Evolutionary conservation across 2,888 invertebrate genomes (phyloP), one percentile per base, ranked within the genome.

Genomic region (Trachelus iudaicus): DNA sequence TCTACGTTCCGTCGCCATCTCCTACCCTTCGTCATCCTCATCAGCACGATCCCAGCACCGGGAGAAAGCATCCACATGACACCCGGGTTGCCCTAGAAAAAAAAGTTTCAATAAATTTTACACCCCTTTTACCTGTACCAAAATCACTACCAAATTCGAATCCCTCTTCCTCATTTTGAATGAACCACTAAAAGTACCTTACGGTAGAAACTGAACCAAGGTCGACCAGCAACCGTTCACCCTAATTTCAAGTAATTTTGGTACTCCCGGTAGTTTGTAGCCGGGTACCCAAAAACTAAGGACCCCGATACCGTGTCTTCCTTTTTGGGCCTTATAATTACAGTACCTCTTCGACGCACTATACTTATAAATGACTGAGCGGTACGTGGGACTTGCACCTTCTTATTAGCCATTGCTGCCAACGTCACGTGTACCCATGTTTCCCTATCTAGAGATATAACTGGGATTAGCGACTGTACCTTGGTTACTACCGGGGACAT

Each of bases 321-420:
- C 81, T 80, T 83, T 83, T 91, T 91, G 91, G 92, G 90, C 92
- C 92, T 92, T 92, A 92, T 92, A 92, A 92, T 92, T 92, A 92
- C 92, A 90, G 91, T 56, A 56, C 56, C 92, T 92, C 92, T 89
- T 92, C 92, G 91, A 92, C 56, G 23, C 23, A 56, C 56, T 56
- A 23, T 23, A 35, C 35, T 12, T 35, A 92, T 91, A 92, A 92
- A 92, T 91, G 92, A 91, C 90, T 89, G 90, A 85, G 91, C 92
- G 92, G 91, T 56, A 56, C 56, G 91, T 92, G 92, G 91, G 23
- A 6, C 90, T 92, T 89, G 91, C 92, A 92, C 92, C 92, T 91
- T 90, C 92, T 92, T 92, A 86, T 83, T 83, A 86, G n/a, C 75
- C 56, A 56, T 23, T 23, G 56, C 56, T 33, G 75, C 40, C 31